Evolutionary conservation across 2,797 vertebrate genomes (phyloP), one percentile per base, ranked within the genome.

Genomic region (Melanotaenia trifasciata): DNA sequence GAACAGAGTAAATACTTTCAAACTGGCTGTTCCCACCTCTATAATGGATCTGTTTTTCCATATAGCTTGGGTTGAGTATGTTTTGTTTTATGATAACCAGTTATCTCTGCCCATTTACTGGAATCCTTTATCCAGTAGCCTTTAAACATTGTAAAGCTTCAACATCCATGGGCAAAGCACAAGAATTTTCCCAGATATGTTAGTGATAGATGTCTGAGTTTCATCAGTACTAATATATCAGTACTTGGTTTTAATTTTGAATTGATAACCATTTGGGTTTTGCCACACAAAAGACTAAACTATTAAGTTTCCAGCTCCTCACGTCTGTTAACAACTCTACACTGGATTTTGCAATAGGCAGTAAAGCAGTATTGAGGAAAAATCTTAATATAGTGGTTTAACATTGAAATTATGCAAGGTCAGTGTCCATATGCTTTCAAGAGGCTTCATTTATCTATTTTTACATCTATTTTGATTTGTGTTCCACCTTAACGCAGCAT

Each of bases 401-500:
- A 3, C 9, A 47, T 67, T 43, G 18, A 20, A 3, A 13, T 33
- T 60, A 36, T 38, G 13, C 2, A 28, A 10, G 5, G 6, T 26
- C 26, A 60, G 26, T 8, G 18, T 40, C 20, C 5, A 60, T 18
- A 22, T 24, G 57, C 9, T 64, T 22, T 33, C 18, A 14, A 50
- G 22, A 4, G 4, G 43, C 16, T 40, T 9, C 30, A 4, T 24
- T 45, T 45, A 45, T 45, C 43, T 20, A 20, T 45, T 45, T 53
- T 53, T 57, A 45, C 45, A 45, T 53, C 18, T 63, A 28, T 60
- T 53, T 51, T 59, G 56, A 58, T 47, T 66, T 59, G 43, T 62
- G 24, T 18, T 35, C 28, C 35, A n/a, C 10, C 26, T 51, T 54
- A 57, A 50, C 58, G 51, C 36, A 67, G 35, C 26, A 40, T 4